phyloP scores from a whole-genome alignment of 2,113 vertebrate genomes.

The Turdus rufiventris region DNA sequence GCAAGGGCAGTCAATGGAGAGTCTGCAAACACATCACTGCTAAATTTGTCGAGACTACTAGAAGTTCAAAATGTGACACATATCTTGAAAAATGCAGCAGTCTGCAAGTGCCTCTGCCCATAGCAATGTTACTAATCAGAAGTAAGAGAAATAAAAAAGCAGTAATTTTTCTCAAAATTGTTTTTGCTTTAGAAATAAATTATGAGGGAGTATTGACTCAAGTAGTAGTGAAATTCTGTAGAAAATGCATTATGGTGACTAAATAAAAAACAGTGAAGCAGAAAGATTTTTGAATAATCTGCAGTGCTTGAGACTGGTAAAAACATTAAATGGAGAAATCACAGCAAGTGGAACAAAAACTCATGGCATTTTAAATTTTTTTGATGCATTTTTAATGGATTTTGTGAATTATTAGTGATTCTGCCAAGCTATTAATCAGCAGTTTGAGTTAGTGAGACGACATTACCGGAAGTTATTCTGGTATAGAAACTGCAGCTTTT shows the following conservation, averaged over 20 bases:
- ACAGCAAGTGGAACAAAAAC: background rate
- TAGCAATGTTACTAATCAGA: background rate
- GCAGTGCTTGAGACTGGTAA: background rate
- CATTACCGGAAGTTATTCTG: background rate
- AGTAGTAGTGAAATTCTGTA: background rate
- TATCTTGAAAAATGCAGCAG: background rate
- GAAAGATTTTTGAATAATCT: background rate
- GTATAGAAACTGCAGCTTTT: background rate
- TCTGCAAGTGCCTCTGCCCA: background rate
- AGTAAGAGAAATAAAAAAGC: background rate
- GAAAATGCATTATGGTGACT: background rate
- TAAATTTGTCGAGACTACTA: background rate
- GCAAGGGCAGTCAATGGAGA: rapidly evolving
- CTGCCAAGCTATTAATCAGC: background rate
- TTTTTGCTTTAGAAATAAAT: background rate
- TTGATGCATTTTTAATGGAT: background rate
- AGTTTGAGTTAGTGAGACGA: background rate
- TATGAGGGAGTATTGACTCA: background rate
- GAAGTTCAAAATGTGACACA: background rate
- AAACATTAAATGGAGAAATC: background rate
- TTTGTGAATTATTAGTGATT: background rate
- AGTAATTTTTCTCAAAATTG: background rate
- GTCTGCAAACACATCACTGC: background rate
- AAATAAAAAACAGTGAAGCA: background rate
- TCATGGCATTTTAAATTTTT: background rate